These are phyloP conservation scores for Trimorus sp. DNA, from an alignment of 2,888 invertebrate genomes.

Conservation along the genomic window DNA sequence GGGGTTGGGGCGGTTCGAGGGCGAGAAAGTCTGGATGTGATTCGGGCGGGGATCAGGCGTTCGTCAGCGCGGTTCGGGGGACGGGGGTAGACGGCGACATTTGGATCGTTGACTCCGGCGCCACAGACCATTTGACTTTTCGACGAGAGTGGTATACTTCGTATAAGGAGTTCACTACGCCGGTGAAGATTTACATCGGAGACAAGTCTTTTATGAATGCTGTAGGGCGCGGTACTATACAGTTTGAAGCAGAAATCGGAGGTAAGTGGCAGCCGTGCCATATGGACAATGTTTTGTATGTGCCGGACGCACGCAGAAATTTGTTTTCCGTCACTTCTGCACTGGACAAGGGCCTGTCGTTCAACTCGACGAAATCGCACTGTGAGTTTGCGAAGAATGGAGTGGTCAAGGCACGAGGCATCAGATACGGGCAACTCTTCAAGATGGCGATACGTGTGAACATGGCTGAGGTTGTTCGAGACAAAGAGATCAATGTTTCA, in stretches of 20 bases:
- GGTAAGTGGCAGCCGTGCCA: constrained; percentile 27
- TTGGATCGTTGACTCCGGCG: constrained; percentile 55
- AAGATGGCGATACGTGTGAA: no score
- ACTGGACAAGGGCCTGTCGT: constrained; percentile 39
- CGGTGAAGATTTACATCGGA: constrained; percentile 40
- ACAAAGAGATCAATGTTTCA: no score
- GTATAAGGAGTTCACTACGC: constrained; percentile 19
- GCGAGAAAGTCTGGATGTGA: no score
- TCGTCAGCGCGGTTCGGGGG: constrained; percentile 19
- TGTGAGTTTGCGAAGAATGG: constrained; percentile 37
- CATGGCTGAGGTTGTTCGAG: no score
- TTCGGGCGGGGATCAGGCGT: no score
- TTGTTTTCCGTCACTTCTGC: constrained; percentile 50
- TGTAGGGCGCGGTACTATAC: constrained; percentile 47
- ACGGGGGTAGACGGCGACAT: background rate
- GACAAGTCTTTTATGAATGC: constrained; percentile 53
- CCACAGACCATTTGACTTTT: constrained; percentile 41
- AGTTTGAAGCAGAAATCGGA: constrained; percentile 38
- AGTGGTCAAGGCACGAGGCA: no score
- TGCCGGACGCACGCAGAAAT: constrained; percentile 40
- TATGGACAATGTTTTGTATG: constrained; percentile 51
- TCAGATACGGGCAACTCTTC: no score
- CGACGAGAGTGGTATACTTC: constrained; percentile 45
- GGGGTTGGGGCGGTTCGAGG: no score
- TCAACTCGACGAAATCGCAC: constrained; percentile 21